phyloP scores from a whole-genome alignment of 2,113 vertebrate species.

The Elachura formosa region DNA sequence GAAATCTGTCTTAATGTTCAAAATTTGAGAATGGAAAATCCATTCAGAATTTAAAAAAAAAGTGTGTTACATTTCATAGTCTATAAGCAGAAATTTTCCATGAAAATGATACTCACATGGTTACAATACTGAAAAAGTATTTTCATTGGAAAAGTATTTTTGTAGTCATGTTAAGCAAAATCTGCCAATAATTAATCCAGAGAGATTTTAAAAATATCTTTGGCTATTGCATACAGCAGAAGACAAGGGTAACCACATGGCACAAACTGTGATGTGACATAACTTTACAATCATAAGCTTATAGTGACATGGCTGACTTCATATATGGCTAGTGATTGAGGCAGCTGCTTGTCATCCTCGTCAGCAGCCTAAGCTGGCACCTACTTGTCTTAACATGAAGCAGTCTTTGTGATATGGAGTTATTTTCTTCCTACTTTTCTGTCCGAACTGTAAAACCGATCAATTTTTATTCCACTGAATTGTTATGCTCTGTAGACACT shows the following conservation, averaged over 20 bases:
- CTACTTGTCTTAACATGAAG: not conserved
- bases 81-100: not conserved
- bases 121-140: not conserved
- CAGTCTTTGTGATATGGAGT: not conserved
- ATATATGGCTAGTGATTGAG: not conserved
- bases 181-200: not conserved
- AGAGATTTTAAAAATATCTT: not conserved
- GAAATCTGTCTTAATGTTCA: not conserved
- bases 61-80: not conserved
- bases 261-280: not conserved
- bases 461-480: not conserved
- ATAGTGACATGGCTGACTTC: not conserved
- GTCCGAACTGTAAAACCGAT: not conserved
- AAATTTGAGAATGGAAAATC: not conserved
- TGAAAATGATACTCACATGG: not conserved
- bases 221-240: not conserved
- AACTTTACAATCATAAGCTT: not conserved
- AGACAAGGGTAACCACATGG: rapidly evolving
- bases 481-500: not conserved
- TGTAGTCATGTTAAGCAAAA: not conserved
- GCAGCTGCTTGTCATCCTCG: not conserved
- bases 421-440: not conserved
- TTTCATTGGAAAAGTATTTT: not conserved
- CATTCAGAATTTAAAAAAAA: not conserved
- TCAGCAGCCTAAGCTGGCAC: not conserved